These are phyloP conservation scores for Phytoseiulus persimilis DNA, from an alignment of 2,888 invertebrate species.

Conservation along the genomic window DNA sequence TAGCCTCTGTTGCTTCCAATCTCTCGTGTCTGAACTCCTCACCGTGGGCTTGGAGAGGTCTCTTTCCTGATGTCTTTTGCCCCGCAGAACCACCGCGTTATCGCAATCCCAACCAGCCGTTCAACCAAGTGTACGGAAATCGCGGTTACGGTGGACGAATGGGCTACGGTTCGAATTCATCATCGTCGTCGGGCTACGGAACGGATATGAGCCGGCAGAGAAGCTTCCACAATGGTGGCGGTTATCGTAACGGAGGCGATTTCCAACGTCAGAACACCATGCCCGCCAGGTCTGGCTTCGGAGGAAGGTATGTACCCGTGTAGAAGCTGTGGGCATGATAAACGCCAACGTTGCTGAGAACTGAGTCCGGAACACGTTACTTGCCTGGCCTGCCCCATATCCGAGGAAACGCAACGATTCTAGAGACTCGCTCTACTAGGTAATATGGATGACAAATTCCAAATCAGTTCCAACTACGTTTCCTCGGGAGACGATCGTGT, in stretches of 20 bases:
- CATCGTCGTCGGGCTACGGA: constrained; percentile 25
- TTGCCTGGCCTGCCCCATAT: background rate
- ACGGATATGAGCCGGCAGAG: constrained; percentile 28
- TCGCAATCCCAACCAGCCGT: constrained; percentile 36
- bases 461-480: background rate
- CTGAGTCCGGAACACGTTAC: background rate
- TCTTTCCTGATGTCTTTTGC: background rate
- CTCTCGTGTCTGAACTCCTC: background rate
- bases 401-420: background rate
- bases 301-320: constrained; percentile 18
- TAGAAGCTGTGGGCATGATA: background rate
- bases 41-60: background rate
- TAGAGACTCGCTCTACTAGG: background rate
- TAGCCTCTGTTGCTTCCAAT: background rate
- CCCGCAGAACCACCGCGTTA: constrained; percentile 28
- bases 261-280: constrained; percentile 32
- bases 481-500: background rate
- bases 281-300: constrained; percentile 31
- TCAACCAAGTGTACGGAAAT: constrained; percentile 24
- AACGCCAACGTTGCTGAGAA: background rate
- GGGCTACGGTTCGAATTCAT: constrained; percentile 26
- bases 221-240: constrained; percentile 24
- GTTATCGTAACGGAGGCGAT: background rate
- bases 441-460: background rate
- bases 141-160: constrained; percentile 32